These are phyloP conservation scores for Girardinichthys multiradiatus DNA, from an alignment of 2,113 vertebrate genomes.

Conservation along the genomic window DNA sequence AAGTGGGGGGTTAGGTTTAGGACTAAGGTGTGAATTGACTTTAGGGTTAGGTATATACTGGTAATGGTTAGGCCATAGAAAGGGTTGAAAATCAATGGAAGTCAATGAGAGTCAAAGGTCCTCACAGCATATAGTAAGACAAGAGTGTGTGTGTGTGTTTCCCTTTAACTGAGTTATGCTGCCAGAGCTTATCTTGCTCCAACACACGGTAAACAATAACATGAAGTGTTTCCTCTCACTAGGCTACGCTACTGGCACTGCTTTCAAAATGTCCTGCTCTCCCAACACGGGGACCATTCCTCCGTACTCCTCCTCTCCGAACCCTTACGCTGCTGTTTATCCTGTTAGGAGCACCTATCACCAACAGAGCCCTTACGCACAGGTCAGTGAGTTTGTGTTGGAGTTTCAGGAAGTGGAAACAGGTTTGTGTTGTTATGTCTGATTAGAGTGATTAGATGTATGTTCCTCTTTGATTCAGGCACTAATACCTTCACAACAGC, in stretches of 20 bases:
- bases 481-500: slow-evolving; percentile 81
- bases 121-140: no score
- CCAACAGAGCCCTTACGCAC: slow-evolving; percentile 96
- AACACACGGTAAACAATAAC: no score
- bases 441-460: background rate
- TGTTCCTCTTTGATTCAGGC: slow-evolving; percentile 42
- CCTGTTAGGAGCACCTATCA: slow-evolving; percentile 96
- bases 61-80: no score
- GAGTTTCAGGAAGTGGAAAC: background rate
- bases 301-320: slow-evolving; percentile 92
- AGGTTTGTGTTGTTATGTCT: no score
- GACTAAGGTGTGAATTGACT: no score
- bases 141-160: no score
- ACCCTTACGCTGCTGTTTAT: slow-evolving; percentile 93
- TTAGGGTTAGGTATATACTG: no score
- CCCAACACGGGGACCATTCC: slow-evolving; percentile 93
- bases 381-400: slow-evolving; percentile 78
- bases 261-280: slow-evolving; percentile 98
- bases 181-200: no score
- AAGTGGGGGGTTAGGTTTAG: no score
- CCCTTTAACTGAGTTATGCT: no score
- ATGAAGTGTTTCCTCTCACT: slow-evolving; percentile 4
- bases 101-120: no score
- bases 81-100: no score
- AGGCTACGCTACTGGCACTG: slow-evolving; percentile 94